Base-by-base conservation (phyloP, 2,113 vertebrate genomes). In the Phasianus colchicus region DNA sequence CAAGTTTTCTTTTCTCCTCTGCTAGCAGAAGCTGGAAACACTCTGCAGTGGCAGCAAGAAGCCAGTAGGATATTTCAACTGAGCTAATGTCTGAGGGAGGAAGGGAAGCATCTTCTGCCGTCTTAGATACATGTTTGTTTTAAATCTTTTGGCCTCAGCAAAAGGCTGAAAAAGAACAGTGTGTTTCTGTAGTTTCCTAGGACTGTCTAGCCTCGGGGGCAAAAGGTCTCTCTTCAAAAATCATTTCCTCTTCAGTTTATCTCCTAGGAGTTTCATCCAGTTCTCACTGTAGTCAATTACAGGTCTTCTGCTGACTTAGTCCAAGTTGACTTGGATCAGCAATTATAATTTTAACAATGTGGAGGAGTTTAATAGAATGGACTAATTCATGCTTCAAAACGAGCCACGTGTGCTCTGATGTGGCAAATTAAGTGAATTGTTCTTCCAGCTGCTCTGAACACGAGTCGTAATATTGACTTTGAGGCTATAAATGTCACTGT, bases 131-230 rank as follows among this genome's bases (percentile, higher is more conserved):
- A 3, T 79, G 69, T 83, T 93, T 96, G 71, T 64, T 84, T 88
- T 63, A 90, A 90, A 79, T 76, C 36, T 67, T 84, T 70, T 95
- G 77, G 86, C 70, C 27, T 78, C 65, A 32, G 43, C 52, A 65
- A 50, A 69, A 93, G 36, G n/a, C 77, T 87, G 71, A 80, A 88
- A 71, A 45, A 73, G 85, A 93, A 76, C 77, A 93, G 82, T 80
- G 19, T 96, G 89, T 95, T 93, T 93, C 54, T 96, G 66, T 85
- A 83, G 64, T 85, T 93, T 88, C 85, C 30, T 88, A 71, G 72
- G 48, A 88, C 58, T 83, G 47, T 93, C 86, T 87, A 10, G 14
- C 64, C 76, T 89, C 27, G 11, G 48, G 69, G 78, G 54, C 34
- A 6, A 72, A 79, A 88, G 81, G 52, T 89, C 58, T 83, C 78